Percentiles rank a stretch among this genome's conserved stretches.
These are phyloP conservation scores for Anthophora plumipes DNA, from an alignment of 2,888 invertebrate species.

Conservation along the genomic window DNA sequence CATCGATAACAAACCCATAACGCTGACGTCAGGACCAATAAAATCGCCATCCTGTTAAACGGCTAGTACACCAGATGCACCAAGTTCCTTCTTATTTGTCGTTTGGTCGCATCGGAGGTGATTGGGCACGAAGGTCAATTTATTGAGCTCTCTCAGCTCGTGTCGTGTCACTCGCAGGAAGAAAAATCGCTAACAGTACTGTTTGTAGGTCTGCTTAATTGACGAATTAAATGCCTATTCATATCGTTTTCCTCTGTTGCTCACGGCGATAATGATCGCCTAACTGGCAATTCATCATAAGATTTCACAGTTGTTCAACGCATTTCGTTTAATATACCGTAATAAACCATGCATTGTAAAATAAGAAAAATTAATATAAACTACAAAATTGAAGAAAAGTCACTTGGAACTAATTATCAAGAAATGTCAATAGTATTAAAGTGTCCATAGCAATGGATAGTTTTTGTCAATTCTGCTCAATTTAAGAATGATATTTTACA, in stretches of 20 bases:
- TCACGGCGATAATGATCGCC: slow-evolving; percentile 12
- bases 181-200: slow-evolving; percentile 41
- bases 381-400: no score
- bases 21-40: slow-evolving; percentile 79
- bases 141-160: slow-evolving; percentile 56
- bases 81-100: slow-evolving; percentile 39
- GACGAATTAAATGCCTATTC: slow-evolving; percentile 22
- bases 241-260: slow-evolving; percentile 4
- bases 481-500: no score
- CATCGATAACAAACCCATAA: slow-evolving; percentile 72
- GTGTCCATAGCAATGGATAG: no score
- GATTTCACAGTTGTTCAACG: neutral
- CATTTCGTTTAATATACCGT: neutral
- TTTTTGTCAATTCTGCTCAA: no score
- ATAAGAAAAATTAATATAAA: no score
- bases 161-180: slow-evolving; percentile 29
- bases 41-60: slow-evolving; percentile 76
- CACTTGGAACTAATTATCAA: no score
- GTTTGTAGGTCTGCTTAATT: slow-evolving; percentile 39
- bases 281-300: neutral
- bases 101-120: slow-evolving; percentile 53
- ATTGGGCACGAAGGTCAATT: slow-evolving; percentile 69
- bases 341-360: neutral
- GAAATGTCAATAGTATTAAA: no score
- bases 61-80: slow-evolving; percentile 69